Evolutionary conservation across 2,888 invertebrate genomes (phyloP).

Genomic region (Parnassius smintheus): DNA sequence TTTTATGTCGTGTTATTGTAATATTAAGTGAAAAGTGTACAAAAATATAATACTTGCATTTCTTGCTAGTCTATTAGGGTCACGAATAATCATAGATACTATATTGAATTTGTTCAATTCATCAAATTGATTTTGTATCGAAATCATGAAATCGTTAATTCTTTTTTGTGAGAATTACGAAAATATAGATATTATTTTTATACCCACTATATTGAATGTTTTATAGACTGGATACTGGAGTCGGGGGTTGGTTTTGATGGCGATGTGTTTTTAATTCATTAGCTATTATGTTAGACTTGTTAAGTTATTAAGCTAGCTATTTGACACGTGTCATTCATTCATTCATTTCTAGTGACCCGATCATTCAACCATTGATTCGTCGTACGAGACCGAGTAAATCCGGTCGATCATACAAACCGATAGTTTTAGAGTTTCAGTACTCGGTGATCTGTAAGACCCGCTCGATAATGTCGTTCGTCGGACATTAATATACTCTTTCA

Average conservation of each 20-base stretch:
- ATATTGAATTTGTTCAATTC: conserved; percentile 40
- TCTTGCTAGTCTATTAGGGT: conserved; percentile 78
- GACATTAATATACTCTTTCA: too few relatives aligned
- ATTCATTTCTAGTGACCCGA: too few relatives aligned
- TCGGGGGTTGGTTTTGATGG: conserved; percentile 47
- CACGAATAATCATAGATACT: conserved; percentile 59
- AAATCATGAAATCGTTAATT: conserved; percentile 41
- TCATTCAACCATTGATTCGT: too few relatives aligned
- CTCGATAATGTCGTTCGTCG: too few relatives aligned
- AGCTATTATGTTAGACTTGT: conserved; percentile 20
- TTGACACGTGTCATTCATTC: too few relatives aligned
- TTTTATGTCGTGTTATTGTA: conserved; percentile 77
- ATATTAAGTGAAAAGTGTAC: conserved; percentile 76
- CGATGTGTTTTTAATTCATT: conserved; percentile 26
- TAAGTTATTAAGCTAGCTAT: conserved; percentile 28
- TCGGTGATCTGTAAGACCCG: too few relatives aligned
- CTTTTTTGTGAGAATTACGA: conserved; percentile 43
- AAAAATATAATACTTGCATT: conserved; percentile 76
- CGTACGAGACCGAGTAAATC: too few relatives aligned
- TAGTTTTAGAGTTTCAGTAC: too few relatives aligned
- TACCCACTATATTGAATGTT: conserved; percentile 73
- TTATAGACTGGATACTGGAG: conserved; percentile 42
- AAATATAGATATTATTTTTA: conserved; percentile 75
- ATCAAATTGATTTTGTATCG: conserved; percentile 31
- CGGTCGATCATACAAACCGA: too few relatives aligned